Evolutionary conservation across 2,888 invertebrate genomes (phyloP).

Genomic region (Trichogramma evanescens): DNA sequence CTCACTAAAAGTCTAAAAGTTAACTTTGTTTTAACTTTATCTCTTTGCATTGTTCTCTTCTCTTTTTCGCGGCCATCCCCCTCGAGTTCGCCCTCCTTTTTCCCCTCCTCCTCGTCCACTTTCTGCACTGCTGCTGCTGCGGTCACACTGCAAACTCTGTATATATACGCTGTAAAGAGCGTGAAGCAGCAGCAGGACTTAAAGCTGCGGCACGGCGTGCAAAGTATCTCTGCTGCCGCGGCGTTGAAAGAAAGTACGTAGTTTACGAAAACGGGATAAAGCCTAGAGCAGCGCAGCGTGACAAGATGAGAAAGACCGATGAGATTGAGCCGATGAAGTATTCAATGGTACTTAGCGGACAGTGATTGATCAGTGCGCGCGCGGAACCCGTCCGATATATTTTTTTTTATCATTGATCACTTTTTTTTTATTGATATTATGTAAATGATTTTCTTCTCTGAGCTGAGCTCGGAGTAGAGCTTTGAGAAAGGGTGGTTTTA

Average conservation of each 20-base stretch:
- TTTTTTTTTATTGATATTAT: too few relatives aligned
- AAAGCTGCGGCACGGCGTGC: neutral
- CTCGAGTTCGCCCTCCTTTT: too few relatives aligned
- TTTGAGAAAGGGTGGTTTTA: too few relatives aligned
- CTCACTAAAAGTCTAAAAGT: neutral
- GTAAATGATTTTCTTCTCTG: too few relatives aligned
- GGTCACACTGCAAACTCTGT: too few relatives aligned
- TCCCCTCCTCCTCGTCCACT: too few relatives aligned
- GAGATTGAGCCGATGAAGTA: neutral
- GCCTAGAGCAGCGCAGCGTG: neutral
- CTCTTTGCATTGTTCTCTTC: conserved; percentile 1
- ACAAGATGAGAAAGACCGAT: neutral
- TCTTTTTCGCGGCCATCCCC: too few relatives aligned
- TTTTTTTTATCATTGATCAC: too few relatives aligned
- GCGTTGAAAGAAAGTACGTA: neutral
- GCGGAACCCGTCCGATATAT: too few relatives aligned
- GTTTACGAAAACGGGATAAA: neutral
- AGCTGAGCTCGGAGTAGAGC: too few relatives aligned
- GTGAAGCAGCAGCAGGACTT: neutral
- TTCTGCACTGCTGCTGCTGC: too few relatives aligned
- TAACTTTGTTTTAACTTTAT: conserved; percentile 10
- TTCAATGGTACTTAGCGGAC: neutral
- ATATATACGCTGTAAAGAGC: neutral
- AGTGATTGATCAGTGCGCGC: conserved; percentile 6
- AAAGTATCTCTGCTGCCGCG: neutral